These are phyloP conservation scores for Escarpia spicata DNA, from an alignment of 2,888 invertebrate genomes.

Conservation along the genomic window DNA sequence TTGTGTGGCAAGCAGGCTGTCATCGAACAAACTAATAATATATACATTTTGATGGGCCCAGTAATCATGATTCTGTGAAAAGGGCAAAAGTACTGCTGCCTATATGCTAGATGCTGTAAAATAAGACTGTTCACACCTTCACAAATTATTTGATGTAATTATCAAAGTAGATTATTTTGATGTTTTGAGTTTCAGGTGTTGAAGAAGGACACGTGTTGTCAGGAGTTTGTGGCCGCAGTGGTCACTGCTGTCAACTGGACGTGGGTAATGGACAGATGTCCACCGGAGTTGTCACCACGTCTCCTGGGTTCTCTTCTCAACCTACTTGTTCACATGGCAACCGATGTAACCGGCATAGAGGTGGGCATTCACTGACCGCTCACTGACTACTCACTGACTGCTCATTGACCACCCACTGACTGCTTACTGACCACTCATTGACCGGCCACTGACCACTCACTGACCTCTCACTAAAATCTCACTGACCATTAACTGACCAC, in stretches of 20 bases:
- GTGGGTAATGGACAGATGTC: neutral
- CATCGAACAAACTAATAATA: neutral
- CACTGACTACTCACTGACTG: neutral
- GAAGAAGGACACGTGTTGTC: neutral
- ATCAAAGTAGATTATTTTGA: too few species aligned
- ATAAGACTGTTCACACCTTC: too few species aligned
- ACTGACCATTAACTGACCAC: neutral
- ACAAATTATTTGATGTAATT: too few species aligned
- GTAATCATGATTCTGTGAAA: too few species aligned
- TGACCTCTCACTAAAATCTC: too few species aligned
- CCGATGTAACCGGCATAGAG: slow-evolving; percentile 78
- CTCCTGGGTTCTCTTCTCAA: slow-evolving; percentile 75
- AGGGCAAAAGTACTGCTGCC: too few species aligned
- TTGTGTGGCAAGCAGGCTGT: neutral
- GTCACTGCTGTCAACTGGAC: slow-evolving; percentile 21
- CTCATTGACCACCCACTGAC: neutral
- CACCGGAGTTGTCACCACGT: slow-evolving; percentile 65
- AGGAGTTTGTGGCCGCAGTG: slow-evolving; percentile 23
- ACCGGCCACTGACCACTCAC: too few species aligned
- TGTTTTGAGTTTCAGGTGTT: neutral
- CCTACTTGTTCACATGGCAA: slow-evolving; percentile 78
- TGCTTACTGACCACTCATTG: neutral
- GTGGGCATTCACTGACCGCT: slow-evolving; percentile 49
- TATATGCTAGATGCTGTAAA: too few species aligned
- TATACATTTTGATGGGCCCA: too few species aligned